Conservation (phyloP, 2,113 vertebrate genomes). For the Mesitornis unicolor region DNA sequence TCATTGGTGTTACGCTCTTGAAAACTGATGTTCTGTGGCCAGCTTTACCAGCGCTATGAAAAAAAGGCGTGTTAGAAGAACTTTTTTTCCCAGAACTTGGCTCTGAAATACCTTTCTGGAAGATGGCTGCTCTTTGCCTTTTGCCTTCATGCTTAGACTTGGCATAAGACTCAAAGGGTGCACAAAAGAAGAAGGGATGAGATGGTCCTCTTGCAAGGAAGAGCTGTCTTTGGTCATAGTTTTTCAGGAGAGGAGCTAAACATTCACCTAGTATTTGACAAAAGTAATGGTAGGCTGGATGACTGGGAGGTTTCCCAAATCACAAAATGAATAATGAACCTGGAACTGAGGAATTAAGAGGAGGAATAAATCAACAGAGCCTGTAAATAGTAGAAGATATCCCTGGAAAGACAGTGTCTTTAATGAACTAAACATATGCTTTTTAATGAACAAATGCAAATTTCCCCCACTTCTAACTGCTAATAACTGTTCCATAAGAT, state of each 20-base stretch:
- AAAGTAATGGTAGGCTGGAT: neutral
- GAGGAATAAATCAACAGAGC: neutral
- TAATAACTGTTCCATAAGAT: neutral
- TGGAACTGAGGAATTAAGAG: neutral
- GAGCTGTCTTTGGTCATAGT: neutral
- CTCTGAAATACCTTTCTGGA: neutral
- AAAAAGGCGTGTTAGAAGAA: neutral
- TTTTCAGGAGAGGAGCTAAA: neutral
- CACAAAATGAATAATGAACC: neutral
- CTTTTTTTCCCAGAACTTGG: rapidly evolving
- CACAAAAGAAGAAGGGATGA: neutral
- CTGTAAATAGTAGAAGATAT: conserved; percentile 26
- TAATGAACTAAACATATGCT: conserved; percentile 10
- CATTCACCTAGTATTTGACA: neutral
- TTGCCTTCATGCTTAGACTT: neutral
- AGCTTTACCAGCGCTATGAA: neutral
- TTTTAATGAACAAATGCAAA: conserved; percentile 40
- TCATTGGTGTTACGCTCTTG: neutral
- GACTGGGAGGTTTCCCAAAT: neutral
- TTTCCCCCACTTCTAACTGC: neutral
- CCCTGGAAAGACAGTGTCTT: conserved; percentile 13
- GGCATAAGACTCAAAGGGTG: neutral
- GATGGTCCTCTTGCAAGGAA: neutral
- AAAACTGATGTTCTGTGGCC: neutral
- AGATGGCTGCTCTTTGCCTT: neutral